Base-by-base conservation (phyloP, 2,113 vertebrate genomes). In the Poecilia latipinna region DNA sequence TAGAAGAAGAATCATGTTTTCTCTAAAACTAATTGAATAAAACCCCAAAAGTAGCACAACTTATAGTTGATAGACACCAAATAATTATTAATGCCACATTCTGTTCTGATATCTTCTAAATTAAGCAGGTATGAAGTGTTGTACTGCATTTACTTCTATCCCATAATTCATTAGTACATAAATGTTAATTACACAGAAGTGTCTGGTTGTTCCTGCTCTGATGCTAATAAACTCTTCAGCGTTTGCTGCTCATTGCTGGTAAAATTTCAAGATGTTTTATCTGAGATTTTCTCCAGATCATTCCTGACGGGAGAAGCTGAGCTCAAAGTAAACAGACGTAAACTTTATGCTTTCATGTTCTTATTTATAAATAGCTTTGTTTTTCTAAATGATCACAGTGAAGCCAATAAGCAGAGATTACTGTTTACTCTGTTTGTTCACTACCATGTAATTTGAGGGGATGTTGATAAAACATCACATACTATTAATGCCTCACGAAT, bases 221-320 rank as follows among this genome's bases (percentile, higher is more conserved):
- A 17, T 5, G 13, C 3, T 44, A 44, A 44, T 48, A 48, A 48
- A 19, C 44, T 17, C 4, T 19, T 48, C 19, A 4, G 65, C 15
- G 12, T 69, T 68, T 44, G 71, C 26, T 35, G 31, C 28, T 63
- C 57, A 70, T 26, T 78, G 37, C 66, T 19, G 48, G 7, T 22
- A 28, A 31, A 4, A 31, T 51, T 51, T 29, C 19, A 51, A 68
- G 26, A 68, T 32, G 24, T 44, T 62, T 31, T 17, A 29, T 15
- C 61, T 7, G n/a, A 29, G 61, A 3, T 42, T 42, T 42, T 15
- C 39, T 29, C 28, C 28, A 48, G 65, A 68, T 68, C 1, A 19
- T 17, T 48, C 5, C 26, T 48, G 64, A 37, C 64, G 15, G 19
- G 44, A 68, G 37, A 67, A 29, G 65, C 39, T 44, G 39, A 68